Percentiles rank a stretch among this genome's conserved stretches.
These are phyloP conservation scores for Conus ventricosus DNA, from an alignment of 1,140 invertebrate genomes.

Conservation along the genomic window DNA sequence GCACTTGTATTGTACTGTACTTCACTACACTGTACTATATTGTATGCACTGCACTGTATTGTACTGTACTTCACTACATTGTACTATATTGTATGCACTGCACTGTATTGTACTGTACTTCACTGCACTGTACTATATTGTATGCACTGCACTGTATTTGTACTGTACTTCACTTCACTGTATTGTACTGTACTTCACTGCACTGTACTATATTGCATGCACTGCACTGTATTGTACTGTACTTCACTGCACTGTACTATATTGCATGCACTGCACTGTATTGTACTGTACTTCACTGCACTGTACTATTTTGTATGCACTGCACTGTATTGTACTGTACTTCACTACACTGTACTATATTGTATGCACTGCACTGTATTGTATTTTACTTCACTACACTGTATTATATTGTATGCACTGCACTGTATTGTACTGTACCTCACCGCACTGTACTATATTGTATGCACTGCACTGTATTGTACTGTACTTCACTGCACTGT, in stretches of 20 bases:
- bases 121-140: too few species aligned
- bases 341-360: constrained; percentile 26
- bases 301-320: constrained; percentile 24
- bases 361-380: constrained; percentile 38
- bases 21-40: too few species aligned
- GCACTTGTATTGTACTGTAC: too few species aligned
- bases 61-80: too few species aligned
- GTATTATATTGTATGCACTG: neutral
- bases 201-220: constrained; percentile 34
- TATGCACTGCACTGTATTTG: neutral
- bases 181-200: constrained; percentile 36
- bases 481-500: constrained; percentile 27
- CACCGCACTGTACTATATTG: too few species aligned
- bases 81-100: too few species aligned
- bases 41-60: too few species aligned
- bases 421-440: neutral
- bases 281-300: constrained; percentile 8
- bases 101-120: too few species aligned
- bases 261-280: constrained; percentile 38
- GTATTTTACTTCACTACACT: constrained; percentile 32
- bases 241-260: constrained; percentile 35
- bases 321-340: constrained; percentile 32
- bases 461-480: neutral
- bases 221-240: too few species aligned
- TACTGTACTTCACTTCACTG: too few species aligned